A percentile compares a stretch with the other conserved stretches of the same genome.
phyloP scores from a whole-genome alignment of 2,797 vertebrate species.

The Sebastes taczanowskii region DNA sequence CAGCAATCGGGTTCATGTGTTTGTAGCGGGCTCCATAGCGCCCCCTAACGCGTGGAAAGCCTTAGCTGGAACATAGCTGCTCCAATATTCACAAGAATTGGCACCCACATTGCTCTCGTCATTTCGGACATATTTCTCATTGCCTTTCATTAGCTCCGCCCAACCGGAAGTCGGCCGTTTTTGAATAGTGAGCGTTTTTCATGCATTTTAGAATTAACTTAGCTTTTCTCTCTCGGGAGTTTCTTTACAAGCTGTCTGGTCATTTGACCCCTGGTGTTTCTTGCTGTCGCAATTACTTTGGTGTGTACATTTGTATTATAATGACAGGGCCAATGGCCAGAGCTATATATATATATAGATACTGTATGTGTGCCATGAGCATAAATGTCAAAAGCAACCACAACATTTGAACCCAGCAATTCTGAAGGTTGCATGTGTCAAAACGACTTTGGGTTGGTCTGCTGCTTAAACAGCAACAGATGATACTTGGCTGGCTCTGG shows the following conservation, averaged over 20 bases:
- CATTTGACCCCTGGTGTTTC: neutral
- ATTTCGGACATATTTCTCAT: too few species aligned
- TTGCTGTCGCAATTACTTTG: neutral
- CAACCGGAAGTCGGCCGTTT: rapidly evolving
- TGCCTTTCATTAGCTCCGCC: too few species aligned
- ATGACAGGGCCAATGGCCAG: neutral
- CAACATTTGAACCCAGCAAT: neutral
- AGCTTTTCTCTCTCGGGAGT: neutral
- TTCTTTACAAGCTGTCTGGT: neutral
- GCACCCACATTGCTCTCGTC: too few species aligned
- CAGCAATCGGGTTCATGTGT: too few species aligned
- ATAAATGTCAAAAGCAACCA: neutral
- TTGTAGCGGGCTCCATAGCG: too few species aligned
- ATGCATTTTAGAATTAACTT: too few species aligned
- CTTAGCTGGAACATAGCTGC: too few species aligned
- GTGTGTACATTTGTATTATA: neutral
- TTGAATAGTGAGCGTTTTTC: too few species aligned
- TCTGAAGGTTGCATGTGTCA: neutral
- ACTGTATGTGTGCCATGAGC: neutral
- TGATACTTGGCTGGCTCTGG: neutral
- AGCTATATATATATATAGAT: neutral
- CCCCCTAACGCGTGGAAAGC: rapidly evolving
- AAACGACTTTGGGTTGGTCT: neutral
- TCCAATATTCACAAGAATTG: too few species aligned
- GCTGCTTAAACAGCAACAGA: neutral